phyloP scores from a whole-genome alignment of 2,888 invertebrate genomes.

The Glaucopsyche alexis region DNA sequence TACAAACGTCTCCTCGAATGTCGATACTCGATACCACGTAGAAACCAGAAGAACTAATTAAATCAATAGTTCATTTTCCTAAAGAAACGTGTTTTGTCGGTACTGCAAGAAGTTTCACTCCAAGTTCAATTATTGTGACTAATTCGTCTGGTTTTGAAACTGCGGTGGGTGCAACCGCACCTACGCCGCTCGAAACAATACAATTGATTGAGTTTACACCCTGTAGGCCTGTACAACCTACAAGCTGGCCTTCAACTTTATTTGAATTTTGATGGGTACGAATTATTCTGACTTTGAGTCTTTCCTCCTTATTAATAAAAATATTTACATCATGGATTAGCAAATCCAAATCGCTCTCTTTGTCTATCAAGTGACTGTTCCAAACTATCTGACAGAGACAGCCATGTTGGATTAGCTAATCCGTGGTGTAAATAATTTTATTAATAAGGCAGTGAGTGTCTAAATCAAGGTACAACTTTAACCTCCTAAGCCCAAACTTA shows the following conservation, averaged over 20 bases:
- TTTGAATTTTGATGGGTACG: constrained; percentile 8
- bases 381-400: too few species aligned
- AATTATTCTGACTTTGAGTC: neutral
- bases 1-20: too few species aligned
- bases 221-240: constrained; percentile 31
- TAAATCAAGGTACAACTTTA: neutral
- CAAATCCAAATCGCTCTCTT: too few species aligned
- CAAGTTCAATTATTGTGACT: constrained; percentile 56
- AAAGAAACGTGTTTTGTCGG: constrained; percentile 18
- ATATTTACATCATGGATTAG: too few species aligned
- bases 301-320: too few species aligned
- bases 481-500: neutral
- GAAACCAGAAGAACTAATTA: constrained; percentile 1
- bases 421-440: too few species aligned
- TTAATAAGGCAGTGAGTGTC: too few species aligned
- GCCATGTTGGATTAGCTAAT: too few species aligned
- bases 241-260: constrained; percentile 27
- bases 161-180: constrained; percentile 67
- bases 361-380: too few species aligned
- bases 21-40: neutral
- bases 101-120: constrained; percentile 47
- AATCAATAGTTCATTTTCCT: constrained; percentile 19
- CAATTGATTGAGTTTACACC: constrained; percentile 33
- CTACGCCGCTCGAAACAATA: constrained; percentile 65
- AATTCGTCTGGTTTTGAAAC: constrained; percentile 61